Percentiles rank a stretch among this genome's conserved stretches.
phyloP scores from a whole-genome alignment of 2,113 vertebrate genomes.

The Anas platyrhynchos region DNA sequence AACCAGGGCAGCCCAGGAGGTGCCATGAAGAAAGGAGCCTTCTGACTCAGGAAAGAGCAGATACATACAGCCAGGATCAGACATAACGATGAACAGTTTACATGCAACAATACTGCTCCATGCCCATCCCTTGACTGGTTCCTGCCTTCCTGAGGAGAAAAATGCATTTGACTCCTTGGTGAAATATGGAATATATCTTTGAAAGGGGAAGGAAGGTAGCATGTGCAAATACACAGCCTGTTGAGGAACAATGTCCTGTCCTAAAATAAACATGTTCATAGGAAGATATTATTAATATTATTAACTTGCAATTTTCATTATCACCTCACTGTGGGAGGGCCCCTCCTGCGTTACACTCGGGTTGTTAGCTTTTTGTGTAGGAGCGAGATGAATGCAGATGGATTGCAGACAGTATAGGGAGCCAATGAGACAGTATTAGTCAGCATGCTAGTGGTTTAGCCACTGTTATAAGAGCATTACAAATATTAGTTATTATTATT shows the following conservation, averaged over 20 bases:
- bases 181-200: accelerated
- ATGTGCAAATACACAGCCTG: accelerated
- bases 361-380: neutral
- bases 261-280: accelerated
- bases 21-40: neutral
- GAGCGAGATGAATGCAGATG: neutral
- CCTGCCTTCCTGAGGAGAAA: neutral
- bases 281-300: neutral
- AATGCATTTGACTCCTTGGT: accelerated
- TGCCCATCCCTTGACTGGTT: neutral
- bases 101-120: neutral
- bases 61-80: neutral
- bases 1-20: neutral
- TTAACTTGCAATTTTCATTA: neutral
- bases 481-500: constrained; percentile 65
- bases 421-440: constrained; percentile 46
- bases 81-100: neutral
- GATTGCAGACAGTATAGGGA: constrained; percentile 5
- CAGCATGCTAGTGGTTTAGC: constrained; percentile 42
- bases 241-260: neutral
- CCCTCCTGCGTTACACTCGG: neutral
- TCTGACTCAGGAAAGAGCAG: accelerated
- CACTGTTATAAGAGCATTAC: constrained; percentile 17
- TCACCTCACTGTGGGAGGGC: neutral
- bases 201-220: neutral